phyloP scores from a whole-genome alignment of 2,888 invertebrate genomes.

The Parasteatoda lunata region DNA sequence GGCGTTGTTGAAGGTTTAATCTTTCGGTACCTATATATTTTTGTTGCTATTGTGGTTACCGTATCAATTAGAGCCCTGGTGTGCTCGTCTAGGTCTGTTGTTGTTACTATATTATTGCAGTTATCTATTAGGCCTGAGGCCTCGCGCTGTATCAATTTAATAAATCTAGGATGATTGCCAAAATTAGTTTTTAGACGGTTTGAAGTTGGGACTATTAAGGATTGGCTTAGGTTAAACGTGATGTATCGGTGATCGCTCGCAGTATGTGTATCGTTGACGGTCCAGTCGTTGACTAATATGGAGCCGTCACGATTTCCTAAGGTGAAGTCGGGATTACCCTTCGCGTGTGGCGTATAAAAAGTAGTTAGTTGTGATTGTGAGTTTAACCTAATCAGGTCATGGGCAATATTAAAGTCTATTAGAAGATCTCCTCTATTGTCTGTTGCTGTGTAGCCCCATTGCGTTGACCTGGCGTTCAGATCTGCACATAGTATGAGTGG shows the following conservation, averaged over 20 bases:
- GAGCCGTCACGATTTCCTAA: not conserved
- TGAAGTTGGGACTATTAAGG: too few species aligned
- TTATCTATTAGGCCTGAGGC: too few species aligned
- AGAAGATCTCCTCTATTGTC: not conserved
- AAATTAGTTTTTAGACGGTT: too few species aligned
- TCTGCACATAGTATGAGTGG: not conserved
- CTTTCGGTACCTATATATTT: too few species aligned
- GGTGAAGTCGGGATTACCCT: not conserved
- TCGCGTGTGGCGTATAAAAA: not conserved
- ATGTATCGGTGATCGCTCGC: not conserved
- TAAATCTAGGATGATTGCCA: too few species aligned
- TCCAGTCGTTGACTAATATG: not conserved
- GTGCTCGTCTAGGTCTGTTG: too few species aligned
- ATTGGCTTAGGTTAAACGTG: not conserved
- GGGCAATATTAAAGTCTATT: not conserved
- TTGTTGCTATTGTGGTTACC: too few species aligned
- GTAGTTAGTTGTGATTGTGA: not conserved
- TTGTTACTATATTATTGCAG: too few species aligned
- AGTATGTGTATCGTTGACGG: not conserved
- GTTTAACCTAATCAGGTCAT: not conserved
- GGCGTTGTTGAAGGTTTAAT: too few species aligned
- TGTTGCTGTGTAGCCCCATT: not conserved
- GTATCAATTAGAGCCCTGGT: too few species aligned
- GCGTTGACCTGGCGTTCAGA: not conserved
- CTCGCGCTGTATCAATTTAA: too few species aligned